These are phyloP conservation scores for Drosophila trichaetosa DNA, from an alignment of 2,888 invertebrate genomes.

Conservation along the genomic window DNA sequence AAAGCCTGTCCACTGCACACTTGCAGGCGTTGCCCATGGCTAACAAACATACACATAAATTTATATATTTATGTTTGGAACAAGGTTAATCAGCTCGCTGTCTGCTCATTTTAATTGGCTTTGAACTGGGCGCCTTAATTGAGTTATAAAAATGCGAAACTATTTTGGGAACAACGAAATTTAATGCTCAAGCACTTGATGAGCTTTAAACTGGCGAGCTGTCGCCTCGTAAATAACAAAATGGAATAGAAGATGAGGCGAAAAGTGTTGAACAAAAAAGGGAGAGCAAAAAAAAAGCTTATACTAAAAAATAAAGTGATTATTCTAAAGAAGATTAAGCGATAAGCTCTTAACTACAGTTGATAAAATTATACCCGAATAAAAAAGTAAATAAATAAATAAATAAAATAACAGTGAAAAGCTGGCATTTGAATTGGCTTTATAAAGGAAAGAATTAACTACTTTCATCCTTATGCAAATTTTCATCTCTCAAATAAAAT, in stretches of 20 bases:
- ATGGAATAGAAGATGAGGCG: constrained; percentile 68
- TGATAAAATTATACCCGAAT: constrained; percentile 1
- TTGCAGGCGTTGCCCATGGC: constrained; percentile 50
- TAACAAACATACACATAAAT: constrained; percentile 35
- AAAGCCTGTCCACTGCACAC: constrained; percentile 50
- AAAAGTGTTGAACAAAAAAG: constrained; percentile 6
- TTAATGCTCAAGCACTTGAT: constrained; percentile 64
- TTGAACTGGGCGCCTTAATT: constrained; percentile 61
- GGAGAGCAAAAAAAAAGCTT: neutral
- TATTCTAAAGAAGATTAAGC: constrained; percentile 30
- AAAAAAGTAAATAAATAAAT: neutral
- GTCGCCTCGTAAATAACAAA: constrained; percentile 64
- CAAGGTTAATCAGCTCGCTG: constrained; percentile 77
- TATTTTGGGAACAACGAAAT: constrained; percentile 62
- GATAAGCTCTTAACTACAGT: constrained; percentile 13
- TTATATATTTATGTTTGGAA: constrained; percentile 22
- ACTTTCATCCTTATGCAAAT: neutral
- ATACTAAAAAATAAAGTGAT: neutral
- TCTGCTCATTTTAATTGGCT: constrained; percentile 77
- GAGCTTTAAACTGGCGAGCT: constrained; percentile 71
- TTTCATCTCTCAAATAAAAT: neutral
- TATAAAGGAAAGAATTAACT: neutral
- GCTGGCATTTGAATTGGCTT: constrained; percentile 1
- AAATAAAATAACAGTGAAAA: neutral
- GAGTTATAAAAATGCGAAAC: constrained; percentile 68